Base-by-base conservation (phyloP, 2,888 invertebrate genomes). In the Lithophane socia region DNA sequence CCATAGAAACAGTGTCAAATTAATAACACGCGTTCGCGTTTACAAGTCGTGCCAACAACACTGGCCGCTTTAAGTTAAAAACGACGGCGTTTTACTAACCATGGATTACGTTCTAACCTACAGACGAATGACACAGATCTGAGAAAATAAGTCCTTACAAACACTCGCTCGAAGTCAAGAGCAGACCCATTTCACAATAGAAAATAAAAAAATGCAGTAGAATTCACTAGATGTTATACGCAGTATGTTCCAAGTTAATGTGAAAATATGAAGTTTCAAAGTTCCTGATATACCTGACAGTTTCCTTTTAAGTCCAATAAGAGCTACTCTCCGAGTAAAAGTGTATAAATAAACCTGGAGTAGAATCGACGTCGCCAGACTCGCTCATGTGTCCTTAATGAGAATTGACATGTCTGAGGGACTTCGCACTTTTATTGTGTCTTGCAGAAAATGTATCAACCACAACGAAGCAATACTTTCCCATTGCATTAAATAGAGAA, bases 1-100 rank as follows among this genome's bases (percentile, higher is more conserved):
- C 80, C 78, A 85, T 82, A 85, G 86, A 88, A 88, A 88, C 85
- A 89, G 90, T 90, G 90, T 90, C 90, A 90, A 89, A 91, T 90
- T 92, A 90, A 91, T 90, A 88, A 87, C 83, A 82, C 82, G 75
- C 66, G 77, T 86, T 83, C 73, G 84, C 83, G 82, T 84, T 87
- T 70, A 75, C 78, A 72, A 79, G 79, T 80, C 85, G 73, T 80
- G 85, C 77, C 79, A 78, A 81, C 76, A 77, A 75, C 69, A 67
- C 56, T 66, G 66, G 52, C 54, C 12, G 72, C 44, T 69, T 66
- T 52, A 77, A 79, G 80, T 77, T 67, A 80, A 71, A 68, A 77
- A 68, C 72, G 67, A 42, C 37, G 56, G 79, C 81, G 79, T 61
- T 66, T 24, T 49, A 44, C 16, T 5, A 47, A 65, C 29, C 24